Conservation (phyloP, 2,888 invertebrate species). For the Rugalucina vietnamica region DNA sequence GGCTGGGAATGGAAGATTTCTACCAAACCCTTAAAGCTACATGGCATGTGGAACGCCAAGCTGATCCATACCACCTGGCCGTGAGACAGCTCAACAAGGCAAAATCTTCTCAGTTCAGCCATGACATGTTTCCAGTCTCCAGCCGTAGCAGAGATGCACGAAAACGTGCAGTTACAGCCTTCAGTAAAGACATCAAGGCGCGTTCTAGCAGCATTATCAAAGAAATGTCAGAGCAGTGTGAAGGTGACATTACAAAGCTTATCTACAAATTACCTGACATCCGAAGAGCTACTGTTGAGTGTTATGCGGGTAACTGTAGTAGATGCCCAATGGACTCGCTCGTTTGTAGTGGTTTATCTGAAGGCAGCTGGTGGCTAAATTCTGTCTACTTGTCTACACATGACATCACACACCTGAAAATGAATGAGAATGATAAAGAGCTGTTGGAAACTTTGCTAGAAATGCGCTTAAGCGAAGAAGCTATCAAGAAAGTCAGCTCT, state of each 20-base stretch:
- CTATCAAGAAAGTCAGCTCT: too few species aligned
- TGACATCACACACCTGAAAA: too few species aligned
- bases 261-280: not conserved
- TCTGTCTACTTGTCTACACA: too few species aligned
- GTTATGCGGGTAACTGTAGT: conserved; percentile 22
- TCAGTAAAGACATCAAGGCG: conserved; percentile 19
- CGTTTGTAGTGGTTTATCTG: conserved; percentile 3
- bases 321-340: conserved; percentile 16
- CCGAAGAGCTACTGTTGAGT: conserved; percentile 6
- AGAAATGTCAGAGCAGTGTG: not conserved
- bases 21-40: not conserved
- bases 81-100: conserved; percentile 13
- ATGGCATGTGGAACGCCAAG: conserved; percentile 14
- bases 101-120: conserved; percentile 17
- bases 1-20: conserved; percentile 9
- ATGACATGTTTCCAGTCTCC: conserved; percentile 6
- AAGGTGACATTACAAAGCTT: not conserved
- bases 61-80: conserved; percentile 13
- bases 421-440: too few species aligned
- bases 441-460: too few species aligned
- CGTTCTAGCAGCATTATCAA: conserved; percentile 18
- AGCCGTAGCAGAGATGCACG: not conserved
- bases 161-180: conserved; percentile 13
- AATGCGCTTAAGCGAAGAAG: too few species aligned
- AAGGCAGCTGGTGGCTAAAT: not conserved